Conservation (phyloP, 2,888 invertebrate species). For the Drosophila pseudotalamancana region DNA sequence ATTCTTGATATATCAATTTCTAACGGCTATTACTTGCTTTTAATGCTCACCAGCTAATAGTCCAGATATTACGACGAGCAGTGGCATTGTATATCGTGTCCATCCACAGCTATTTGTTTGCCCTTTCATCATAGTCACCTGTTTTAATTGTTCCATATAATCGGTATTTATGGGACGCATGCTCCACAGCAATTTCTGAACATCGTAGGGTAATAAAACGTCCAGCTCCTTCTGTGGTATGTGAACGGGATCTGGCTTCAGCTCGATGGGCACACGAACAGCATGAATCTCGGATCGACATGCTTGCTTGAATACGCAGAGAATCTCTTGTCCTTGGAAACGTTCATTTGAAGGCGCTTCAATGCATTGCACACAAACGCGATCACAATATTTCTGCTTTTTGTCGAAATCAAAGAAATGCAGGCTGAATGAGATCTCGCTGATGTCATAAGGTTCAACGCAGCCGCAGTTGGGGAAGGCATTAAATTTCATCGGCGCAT, state of each 20-base stretch:
- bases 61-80: slow-evolving; percentile 1
- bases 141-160: background rate
- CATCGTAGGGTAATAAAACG: background rate
- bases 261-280: slow-evolving; percentile 12
- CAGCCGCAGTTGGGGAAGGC: slow-evolving; percentile 40
- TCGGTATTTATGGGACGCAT: background rate
- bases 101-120: background rate
- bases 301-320: slow-evolving; percentile 20
- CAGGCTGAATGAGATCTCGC: slow-evolving; percentile 36
- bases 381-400: slow-evolving; percentile 18
- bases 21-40: background rate
- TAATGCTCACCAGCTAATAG: slow-evolving; percentile 38
- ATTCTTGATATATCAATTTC: background rate
- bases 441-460: slow-evolving; percentile 36
- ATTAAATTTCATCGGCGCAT: slow-evolving; percentile 24
- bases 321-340: background rate
- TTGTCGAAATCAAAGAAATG: slow-evolving; percentile 21
- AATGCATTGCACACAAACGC: slow-evolving; percentile 30
- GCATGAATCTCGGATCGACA: background rate
- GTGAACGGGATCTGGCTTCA: slow-evolving; percentile 8
- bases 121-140: background rate
- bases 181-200: background rate
- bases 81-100: background rate
- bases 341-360: background rate
- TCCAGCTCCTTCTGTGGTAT: slow-evolving; percentile 2